Conservation (phyloP, 2,888 invertebrate genomes). For the Drosophila heteroneura region DNA sequence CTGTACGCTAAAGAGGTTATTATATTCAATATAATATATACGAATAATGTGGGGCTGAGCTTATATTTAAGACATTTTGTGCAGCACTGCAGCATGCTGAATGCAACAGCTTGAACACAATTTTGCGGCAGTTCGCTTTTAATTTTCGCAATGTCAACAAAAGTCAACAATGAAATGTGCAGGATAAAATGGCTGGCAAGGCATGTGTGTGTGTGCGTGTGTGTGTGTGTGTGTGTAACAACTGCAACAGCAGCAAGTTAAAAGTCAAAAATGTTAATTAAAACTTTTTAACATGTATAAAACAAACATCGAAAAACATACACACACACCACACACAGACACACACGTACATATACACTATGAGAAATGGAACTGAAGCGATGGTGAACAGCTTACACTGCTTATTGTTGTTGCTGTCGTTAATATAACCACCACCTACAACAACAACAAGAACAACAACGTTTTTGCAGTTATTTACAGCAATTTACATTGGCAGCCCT, state of each 20-base stretch:
- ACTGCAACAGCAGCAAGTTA: constrained; percentile 54
- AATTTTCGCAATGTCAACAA: constrained; percentile 69
- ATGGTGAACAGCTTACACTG: constrained; percentile 48
- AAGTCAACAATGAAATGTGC: constrained; percentile 68
- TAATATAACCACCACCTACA: constrained; percentile 43
- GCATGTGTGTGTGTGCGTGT: constrained; percentile 18
- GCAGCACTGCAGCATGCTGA: constrained; percentile 32
- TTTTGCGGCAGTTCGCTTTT: constrained; percentile 54
- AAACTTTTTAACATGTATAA: constrained; percentile 77
- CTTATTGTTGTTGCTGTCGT: constrained; percentile 33
- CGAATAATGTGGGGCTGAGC: background rate
- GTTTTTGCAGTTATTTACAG: constrained; percentile 56
- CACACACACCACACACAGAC: constrained; percentile 13
- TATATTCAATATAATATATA: constrained; percentile 9
- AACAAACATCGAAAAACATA: constrained; percentile 62
- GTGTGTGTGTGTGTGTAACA: constrained; percentile 24
- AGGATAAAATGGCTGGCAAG: constrained; percentile 30
- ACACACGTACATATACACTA: constrained; percentile 4
- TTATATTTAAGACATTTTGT: constrained; percentile 33
- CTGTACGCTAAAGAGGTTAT: constrained; percentile 9
- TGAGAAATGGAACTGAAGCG: constrained; percentile 21
- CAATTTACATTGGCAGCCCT: constrained; percentile 65
- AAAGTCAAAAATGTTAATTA: constrained; percentile 80
- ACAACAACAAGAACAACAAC: background rate
- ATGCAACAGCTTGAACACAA: constrained; percentile 51